Evolutionary conservation across 2,113 vertebrate species (phyloP), one percentile per base, ranked within the genome.

Genomic region (Cottus gobio): DNA sequence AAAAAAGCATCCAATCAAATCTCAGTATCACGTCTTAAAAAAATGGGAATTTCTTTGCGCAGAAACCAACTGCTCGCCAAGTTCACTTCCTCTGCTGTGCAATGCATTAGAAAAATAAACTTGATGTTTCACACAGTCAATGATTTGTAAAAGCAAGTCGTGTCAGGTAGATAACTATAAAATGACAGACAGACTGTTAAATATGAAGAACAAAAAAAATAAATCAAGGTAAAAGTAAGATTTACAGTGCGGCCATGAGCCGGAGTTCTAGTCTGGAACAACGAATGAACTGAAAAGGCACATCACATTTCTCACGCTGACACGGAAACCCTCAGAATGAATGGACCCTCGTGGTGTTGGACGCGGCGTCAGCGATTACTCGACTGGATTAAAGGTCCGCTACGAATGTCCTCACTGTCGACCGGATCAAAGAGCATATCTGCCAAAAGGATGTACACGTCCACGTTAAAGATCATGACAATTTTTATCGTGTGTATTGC

Each of bases 211-310:
- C 34, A 15, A 18, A 11, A 11, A 11, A 46, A 46, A 44, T 7
- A 22, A 50, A 20, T 37, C 24, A 82, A 83, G 67, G 4, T 61
- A 52, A 82, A 87, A 63, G 31, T 65, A 44, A 26, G 34, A 75
- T 74, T 57, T 56, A 78, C 80, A 86, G 31, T 61, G 71, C 69
- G 64, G 78, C 7, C 72, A 34, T 73, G 72, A 75, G 85, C 77
- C 68, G 0, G 28, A 68, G 71, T 58, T 77, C n/a, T 64, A 65
- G 50, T 77, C 18, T 72, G 54, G 26, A 83, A 77, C 71, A 75
- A 82, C 18, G 74, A 82, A 85, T 71, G 31, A 90, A 88, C 69
- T 77, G 57, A 91, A 91, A 93, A 90, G 90, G 91, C 91, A 93
- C 90, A 62, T 86, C 73, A 87, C 86, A 82, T 86, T 68, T 77